phyloP scores from a whole-genome alignment of 2,113 vertebrate species.

The Clarias batrachus region DNA sequence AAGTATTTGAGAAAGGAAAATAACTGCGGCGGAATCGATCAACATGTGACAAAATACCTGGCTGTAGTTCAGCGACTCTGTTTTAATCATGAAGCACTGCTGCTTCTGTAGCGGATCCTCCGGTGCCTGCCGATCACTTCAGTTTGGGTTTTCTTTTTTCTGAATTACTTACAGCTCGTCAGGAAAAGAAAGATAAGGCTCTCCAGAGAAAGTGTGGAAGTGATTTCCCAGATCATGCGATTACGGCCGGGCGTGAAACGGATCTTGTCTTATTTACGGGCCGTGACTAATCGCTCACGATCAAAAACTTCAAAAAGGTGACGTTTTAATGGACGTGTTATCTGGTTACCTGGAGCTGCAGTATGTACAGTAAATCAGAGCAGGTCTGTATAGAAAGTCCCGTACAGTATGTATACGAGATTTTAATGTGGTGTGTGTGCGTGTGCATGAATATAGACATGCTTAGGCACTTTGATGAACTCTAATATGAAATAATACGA shows the following conservation, averaged over 20 bases:
- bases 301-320: neutral
- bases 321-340: neutral
- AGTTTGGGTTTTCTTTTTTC: too few relatives aligned
- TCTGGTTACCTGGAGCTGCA: neutral
- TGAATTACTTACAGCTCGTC: neutral
- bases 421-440: neutral
- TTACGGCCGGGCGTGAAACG: neutral
- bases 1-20: neutral
- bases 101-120: neutral
- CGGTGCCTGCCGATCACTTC: neutral
- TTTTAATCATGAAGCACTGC: neutral
- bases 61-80: neutral
- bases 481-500: constrained; percentile 50
- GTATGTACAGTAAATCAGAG: neutral
- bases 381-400: neutral
- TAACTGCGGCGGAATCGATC: neutral
- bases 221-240: neutral
- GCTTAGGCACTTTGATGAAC: constrained; percentile 29
- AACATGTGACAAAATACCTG: too few relatives aligned
- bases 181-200: neutral
- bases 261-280: neutral
- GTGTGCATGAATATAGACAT: neutral
- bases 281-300: neutral
- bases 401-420: neutral
- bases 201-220: neutral